Conservation (phyloP, 2,797 vertebrate genomes). For the Astyanax mexicanus region DNA sequence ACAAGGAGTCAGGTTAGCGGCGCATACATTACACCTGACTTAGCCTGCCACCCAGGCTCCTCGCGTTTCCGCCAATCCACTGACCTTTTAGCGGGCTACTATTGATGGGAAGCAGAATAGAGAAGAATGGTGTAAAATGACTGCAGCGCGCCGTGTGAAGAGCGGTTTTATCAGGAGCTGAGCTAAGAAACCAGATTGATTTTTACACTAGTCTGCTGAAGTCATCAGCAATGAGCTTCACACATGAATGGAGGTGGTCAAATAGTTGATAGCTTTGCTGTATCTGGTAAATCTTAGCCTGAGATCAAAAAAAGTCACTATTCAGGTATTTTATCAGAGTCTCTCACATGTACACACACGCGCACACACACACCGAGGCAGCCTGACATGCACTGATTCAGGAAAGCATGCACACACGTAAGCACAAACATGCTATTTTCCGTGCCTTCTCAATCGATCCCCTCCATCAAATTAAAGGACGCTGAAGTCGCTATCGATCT, state of each 20-base stretch:
- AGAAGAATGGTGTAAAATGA: neutral
- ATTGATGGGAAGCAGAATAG: neutral
- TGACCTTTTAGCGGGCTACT: neutral
- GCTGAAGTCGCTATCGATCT: constrained; percentile 77
- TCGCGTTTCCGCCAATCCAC: neutral
- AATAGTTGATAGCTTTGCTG: neutral
- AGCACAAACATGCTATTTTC: constrained; percentile 56
- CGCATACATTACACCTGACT: constrained; percentile 14
- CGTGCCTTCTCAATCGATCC: constrained; percentile 71
- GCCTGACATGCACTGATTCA: constrained; percentile 13
- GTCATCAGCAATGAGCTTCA: neutral
- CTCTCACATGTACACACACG: constrained; percentile 1
- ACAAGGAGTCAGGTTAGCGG: neutral
- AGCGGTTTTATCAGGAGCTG: neutral
- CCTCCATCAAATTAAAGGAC: constrained; percentile 78
- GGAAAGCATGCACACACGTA: constrained; percentile 45
- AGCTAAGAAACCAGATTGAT: constrained; percentile 12
- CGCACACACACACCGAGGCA: neutral
- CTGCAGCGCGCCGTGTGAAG: neutral
- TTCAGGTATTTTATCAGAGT: neutral
- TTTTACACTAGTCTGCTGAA: neutral
- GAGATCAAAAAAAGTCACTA: neutral
- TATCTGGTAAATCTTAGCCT: constrained; percentile 6
- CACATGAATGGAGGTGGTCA: neutral
- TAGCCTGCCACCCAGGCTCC: neutral